Percentiles rank a stretch among this genome's conserved stretches.
These are phyloP conservation scores for Doryteuthis pealeii DNA, from an alignment of 1,140 invertebrate species.

Conservation along the genomic window DNA sequence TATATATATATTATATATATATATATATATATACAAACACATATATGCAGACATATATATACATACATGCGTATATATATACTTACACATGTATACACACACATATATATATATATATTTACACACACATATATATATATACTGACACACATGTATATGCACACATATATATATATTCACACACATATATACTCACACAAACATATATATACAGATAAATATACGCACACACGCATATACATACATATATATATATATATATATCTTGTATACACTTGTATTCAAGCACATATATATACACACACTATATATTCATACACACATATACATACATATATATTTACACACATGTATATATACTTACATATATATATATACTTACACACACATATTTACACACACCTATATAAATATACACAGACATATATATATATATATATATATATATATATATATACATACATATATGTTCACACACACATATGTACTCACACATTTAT, in stretches of 20 bases:
- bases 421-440: constrained; percentile 1
- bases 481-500: no score
- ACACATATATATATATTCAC: background rate
- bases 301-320: no score
- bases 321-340: no score
- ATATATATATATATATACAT: constrained; percentile 1
- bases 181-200: background rate
- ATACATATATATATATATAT: background rate
- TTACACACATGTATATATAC: background rate
- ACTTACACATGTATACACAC: background rate
- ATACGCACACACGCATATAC: no score
- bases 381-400: no score
- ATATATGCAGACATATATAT: constrained; percentile 5
- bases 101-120: background rate
- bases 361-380: background rate
- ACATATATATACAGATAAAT: background rate
- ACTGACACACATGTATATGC: no score
- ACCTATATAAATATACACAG: background rate
- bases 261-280: background rate
- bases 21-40: background rate
- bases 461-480: background rate
- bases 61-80: background rate
- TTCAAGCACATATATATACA: background rate
- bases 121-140: background rate
- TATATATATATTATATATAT: background rate